Evolutionary conservation across 2,797 vertebrate genomes (phyloP).

Genomic region (Artibeus lituratus): DNA sequence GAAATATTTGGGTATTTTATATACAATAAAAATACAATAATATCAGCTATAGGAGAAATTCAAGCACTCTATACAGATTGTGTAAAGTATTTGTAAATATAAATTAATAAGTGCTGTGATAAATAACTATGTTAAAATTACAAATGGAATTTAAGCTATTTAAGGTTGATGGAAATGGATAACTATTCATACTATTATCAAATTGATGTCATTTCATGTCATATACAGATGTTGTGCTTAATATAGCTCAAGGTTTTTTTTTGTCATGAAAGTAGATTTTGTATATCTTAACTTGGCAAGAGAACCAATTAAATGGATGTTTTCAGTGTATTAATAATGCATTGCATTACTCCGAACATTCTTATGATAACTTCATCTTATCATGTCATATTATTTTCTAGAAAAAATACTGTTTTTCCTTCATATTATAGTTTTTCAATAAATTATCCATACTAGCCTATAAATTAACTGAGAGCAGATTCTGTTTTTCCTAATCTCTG

Average conservation of each 20-base stretch:
- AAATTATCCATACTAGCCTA: background rate
- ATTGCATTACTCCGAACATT: background rate
- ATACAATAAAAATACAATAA: background rate
- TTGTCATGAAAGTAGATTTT: background rate
- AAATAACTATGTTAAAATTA: conserved; percentile 15
- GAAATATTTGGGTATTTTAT: background rate
- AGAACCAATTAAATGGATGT: background rate
- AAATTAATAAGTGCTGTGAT: background rate
- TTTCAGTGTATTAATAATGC: background rate
- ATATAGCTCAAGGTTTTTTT: background rate
- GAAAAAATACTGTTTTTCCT: conserved; percentile 16
- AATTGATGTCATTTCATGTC: background rate
- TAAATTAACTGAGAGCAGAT: background rate
- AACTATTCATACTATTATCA: background rate
- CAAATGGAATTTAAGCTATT: conserved; percentile 13
- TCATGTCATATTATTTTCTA: background rate
- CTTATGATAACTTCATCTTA: background rate
- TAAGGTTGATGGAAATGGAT: background rate
- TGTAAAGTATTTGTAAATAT: background rate
- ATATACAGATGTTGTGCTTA: background rate
- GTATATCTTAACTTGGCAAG: conserved; percentile 4
- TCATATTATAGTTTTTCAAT: background rate
- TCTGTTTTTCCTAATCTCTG: background rate
- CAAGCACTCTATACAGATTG: background rate
- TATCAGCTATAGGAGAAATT: background rate